Percentiles rank a stretch among this genome's conserved stretches.
Evolutionary conservation across 2,113 vertebrate species (phyloP).

Genomic region (Ceyx cyanopectus): DNA sequence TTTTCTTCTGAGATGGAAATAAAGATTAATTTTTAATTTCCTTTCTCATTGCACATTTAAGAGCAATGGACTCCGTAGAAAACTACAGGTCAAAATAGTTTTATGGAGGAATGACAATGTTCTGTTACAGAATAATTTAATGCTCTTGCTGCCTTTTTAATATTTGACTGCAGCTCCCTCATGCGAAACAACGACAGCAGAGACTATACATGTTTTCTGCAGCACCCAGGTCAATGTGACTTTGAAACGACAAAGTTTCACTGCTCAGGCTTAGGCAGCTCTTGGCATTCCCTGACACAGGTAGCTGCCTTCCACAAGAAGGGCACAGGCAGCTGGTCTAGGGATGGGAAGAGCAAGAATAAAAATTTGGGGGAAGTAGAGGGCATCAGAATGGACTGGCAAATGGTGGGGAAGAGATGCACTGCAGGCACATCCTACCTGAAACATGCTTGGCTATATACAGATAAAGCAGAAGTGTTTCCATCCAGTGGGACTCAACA

Average conservation of each 20-base stretch:
- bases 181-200: conserved; percentile 59
- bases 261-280: not conserved
- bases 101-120: conserved; percentile 77
- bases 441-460: accelerated
- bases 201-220: not conserved
- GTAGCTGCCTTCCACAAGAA: not conserved
- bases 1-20: conserved; percentile 87
- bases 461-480: not conserved
- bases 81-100: conserved; percentile 78
- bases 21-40: conserved; percentile 90
- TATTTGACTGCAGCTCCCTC: conserved; percentile 78
- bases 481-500: not conserved
- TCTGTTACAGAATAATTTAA: conserved; percentile 75
- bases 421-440: not conserved
- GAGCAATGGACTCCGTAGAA: conserved; percentile 71
- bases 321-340: not conserved
- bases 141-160: conserved; percentile 73
- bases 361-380: not conserved
- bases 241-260: conserved; percentile 66
- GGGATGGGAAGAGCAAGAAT: not conserved
- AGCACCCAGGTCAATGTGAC: conserved; percentile 72
- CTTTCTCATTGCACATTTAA: conserved; percentile 82
- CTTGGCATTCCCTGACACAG: not conserved
- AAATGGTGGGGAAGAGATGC: not conserved
- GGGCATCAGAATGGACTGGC: not conserved